Base-by-base conservation (phyloP, 1,140 invertebrate genomes). In the Drosophila funebris region DNA sequence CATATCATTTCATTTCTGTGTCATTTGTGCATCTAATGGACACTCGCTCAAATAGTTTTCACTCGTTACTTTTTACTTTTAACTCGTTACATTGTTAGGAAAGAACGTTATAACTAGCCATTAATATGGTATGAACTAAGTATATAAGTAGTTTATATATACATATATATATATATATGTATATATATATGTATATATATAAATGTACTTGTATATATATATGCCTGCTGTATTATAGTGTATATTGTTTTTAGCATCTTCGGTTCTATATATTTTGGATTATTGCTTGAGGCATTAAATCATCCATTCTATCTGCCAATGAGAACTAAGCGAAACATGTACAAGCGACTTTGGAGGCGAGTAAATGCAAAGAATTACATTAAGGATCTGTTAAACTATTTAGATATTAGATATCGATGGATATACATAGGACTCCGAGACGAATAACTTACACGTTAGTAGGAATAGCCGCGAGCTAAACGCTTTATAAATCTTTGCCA, bases 231-330 rank as follows among this genome's bases (percentile, higher is more conserved):
- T 58, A 36, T 57, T 61, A 46, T 44, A 36, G 36, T 14, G 36
- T 81, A 29, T 57, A 14, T 16, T 41, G 16, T 41, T 52, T 52
- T 76, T 87, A 89, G 83, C 83, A 71, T 87, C 83, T 87, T 89
- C 76, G 83, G 76, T 87, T 88, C 61, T 73, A 77, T 68, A 67
- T 67, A 64, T 78, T 88, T 88, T 78, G 83, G 84, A 76, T 84
- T 87, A 88, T 89, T 84, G 83, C 83, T 76, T 69, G 78, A 61
- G 50, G 66, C 46, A 13, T 62, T 46, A 44, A 69, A 70, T 48
- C 22, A 48, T 27, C 27, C 11, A 27, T 13, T 48, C 11, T 8
- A 7, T 29, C 18, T 27, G 11, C 4, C 33, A 61, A 33, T 56
- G 39, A 24, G 52, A 52, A 43, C 24, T 29, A 63, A 39, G 61